Evolutionary conservation across 2,888 invertebrate species (phyloP), one percentile per base, ranked within the genome.

Genomic region (Ectemnius lituratus): DNA sequence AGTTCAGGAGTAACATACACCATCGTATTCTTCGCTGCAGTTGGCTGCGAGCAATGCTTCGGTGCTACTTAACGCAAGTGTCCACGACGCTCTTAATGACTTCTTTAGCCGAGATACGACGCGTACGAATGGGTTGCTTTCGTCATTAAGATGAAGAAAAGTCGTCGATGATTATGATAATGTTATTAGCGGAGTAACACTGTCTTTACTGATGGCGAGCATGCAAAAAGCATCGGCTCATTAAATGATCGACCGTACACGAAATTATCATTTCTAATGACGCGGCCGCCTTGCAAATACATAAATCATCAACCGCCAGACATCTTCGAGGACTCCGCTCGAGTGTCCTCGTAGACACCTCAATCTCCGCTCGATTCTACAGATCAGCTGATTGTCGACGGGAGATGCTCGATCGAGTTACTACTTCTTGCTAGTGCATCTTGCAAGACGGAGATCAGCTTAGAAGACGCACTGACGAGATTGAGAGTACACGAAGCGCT

Each of bases 131-230:
- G 37, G 37, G 37, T 11, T 6, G 37, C 4, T 37, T 11, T 37
- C 37, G 37, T 11, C 37, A 11, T 11, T 11, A 11, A 8, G 37
- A 37, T 37, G 37, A 37, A 37, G 37, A 37, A 8, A 37, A 11
- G 37, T 37, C 37, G 8, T 11, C 37, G 8, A 37, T 37, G 37
- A 37, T 37, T 67, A 75, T 69, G 70, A 61, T 75, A 75, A 80
- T 80, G 75, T 75, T 69, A 80, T 80, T 80, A 80, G 37, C 66
- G 20, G 20, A 16, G 75, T 68, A 73, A 80, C 75, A 73, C 49
- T 67, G 70, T 60, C 67, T 69, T 37, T 23, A 66, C 52, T 47
- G 37, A 62, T 23, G 46, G 66, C 45, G 69, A 18, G 69, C 60
- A 20, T 47, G 28, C 49, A 66, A 66, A 71, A 62, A 5, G 60